These are phyloP conservation scores for Parnassius mnemosyne DNA, from an alignment of 2,888 invertebrate species.

Conservation along the genomic window DNA sequence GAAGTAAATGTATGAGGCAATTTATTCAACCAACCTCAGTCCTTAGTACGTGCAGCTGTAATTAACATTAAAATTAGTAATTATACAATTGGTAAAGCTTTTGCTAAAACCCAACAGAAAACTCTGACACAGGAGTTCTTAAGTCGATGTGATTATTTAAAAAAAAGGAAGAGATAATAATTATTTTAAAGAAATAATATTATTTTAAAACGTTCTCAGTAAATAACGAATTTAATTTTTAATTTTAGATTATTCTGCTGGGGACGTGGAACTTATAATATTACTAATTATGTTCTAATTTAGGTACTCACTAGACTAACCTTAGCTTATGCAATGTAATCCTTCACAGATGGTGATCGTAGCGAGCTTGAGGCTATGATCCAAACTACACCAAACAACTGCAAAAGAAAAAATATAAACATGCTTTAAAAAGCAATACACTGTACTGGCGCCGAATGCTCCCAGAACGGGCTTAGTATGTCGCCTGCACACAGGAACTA, in stretches of 20 bases:
- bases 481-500: conserved; percentile 76
- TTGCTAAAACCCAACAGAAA: conserved; percentile 2
- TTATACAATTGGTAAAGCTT: conserved; percentile 25
- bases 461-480: conserved; percentile 72
- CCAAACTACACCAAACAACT: conserved; percentile 81
- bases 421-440: conserved; percentile 78
- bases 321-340: conserved; percentile 75
- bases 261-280: conserved; percentile 21
- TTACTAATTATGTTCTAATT: conserved; percentile 28
- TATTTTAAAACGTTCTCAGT: conserved; percentile 4
- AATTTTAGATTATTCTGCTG: background rate
- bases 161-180: background rate
- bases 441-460: conserved; percentile 56
- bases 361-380: conserved; percentile 81
- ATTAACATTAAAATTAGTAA: conserved; percentile 9
- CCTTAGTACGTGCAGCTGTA: conserved; percentile 13
- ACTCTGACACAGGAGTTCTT: conserved; percentile 6
- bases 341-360: conserved; percentile 81
- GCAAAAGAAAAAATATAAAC: conserved; percentile 81
- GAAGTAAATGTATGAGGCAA: conserved; percentile 12
- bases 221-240: background rate
- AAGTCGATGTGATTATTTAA: background rate
- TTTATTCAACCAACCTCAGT: conserved; percentile 12
- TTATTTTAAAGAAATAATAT: background rate
- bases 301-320: conserved; percentile 61